Conservation (phyloP, 2,113 vertebrate species). For the Corythoichthys intestinalis region DNA sequence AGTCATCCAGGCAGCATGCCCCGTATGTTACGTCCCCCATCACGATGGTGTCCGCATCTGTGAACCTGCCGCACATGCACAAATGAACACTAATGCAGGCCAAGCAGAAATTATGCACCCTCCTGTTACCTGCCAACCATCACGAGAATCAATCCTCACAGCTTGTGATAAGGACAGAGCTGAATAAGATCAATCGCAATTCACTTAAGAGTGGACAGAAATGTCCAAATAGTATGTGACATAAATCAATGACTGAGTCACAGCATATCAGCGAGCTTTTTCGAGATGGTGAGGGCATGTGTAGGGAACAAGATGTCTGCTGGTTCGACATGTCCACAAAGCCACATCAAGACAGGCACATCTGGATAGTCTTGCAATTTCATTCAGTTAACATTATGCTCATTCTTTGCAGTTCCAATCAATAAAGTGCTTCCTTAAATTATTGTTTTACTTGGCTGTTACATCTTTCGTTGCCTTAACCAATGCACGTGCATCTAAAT, state of each 20-base stretch:
- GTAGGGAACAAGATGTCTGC: slow-evolving; percentile 15
- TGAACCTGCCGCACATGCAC: slow-evolving; percentile 77
- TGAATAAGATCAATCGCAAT: slow-evolving; percentile 40
- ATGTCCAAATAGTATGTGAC: slow-evolving; percentile 25
- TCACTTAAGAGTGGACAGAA: slow-evolving; percentile 13
- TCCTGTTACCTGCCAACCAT: slow-evolving; percentile 13
- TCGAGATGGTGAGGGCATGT: slow-evolving; percentile 13
- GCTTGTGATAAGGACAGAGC: slow-evolving; percentile 34
- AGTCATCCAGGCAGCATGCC: slow-evolving; percentile 96
- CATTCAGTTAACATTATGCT: background rate
- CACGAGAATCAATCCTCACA: slow-evolving; percentile 29
- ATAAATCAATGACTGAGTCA: slow-evolving; percentile 32
- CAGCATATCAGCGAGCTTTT: slow-evolving; percentile 13
- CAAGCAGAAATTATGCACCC: slow-evolving; percentile 14
- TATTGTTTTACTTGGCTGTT: background rate
- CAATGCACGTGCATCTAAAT: background rate
- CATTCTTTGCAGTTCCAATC: background rate
- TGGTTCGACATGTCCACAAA: background rate
- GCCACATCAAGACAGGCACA: background rate
- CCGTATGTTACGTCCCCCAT: slow-evolving; percentile 98
- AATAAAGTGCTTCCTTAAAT: background rate
- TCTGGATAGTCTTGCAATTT: background rate
- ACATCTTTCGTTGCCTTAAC: background rate
- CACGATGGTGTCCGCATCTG: slow-evolving; percentile 84
- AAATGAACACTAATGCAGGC: slow-evolving; percentile 22